Conservation (phyloP, 2,888 invertebrate genomes). For the Crepidodera aurea region DNA sequence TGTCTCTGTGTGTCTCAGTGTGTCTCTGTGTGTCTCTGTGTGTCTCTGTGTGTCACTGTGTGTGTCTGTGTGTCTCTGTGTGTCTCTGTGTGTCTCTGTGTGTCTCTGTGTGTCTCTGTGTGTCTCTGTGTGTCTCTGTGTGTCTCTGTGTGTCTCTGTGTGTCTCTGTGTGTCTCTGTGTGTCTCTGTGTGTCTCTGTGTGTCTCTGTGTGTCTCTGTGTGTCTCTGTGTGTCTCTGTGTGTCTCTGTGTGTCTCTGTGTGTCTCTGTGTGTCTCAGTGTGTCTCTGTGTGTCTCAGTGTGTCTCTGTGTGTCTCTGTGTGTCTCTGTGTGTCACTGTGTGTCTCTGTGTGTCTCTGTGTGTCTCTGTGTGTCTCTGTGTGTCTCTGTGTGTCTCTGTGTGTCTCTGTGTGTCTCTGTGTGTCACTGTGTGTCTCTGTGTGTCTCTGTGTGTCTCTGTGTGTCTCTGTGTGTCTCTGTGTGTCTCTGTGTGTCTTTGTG, state of each 20-base stretch:
- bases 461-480: too few relatives aligned
- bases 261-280: neutral
- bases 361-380: neutral
- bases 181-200: too few relatives aligned
- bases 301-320: neutral
- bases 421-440: too few relatives aligned
- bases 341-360: too few relatives aligned
- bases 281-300: neutral
- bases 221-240: neutral
- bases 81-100: neutral
- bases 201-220: neutral
- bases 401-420: neutral
- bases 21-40: too few relatives aligned
- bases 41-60: too few relatives aligned
- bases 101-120: too few relatives aligned
- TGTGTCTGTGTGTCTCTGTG: neutral
- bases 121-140: neutral
- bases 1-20: too few relatives aligned
- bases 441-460: too few relatives aligned
- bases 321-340: neutral
- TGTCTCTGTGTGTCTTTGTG: too few relatives aligned
- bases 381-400: neutral
- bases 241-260: neutral
- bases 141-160: neutral
- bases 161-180: neutral